Evolutionary conservation across 2,797 vertebrate genomes (phyloP).

Genomic region (Argyrosomus regius): DNA sequence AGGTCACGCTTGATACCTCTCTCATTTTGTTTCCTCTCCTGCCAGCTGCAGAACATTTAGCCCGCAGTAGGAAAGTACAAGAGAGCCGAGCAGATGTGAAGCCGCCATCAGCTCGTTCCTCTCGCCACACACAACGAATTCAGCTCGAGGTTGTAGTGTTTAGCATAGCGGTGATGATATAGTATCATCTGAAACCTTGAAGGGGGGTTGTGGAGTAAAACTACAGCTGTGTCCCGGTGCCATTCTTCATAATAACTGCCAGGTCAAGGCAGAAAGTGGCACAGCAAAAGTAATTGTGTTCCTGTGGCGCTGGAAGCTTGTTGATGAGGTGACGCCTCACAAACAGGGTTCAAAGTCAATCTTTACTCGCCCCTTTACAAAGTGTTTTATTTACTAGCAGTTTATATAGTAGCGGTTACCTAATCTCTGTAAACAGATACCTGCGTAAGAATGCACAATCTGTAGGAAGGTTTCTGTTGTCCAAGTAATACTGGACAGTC

Average conservation of each 20-base stretch:
- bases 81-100: slow-evolving; percentile 25
- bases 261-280: not conserved
- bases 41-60: slow-evolving; percentile 49
- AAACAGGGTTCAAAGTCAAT: too few relatives aligned
- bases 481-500: too few relatives aligned
- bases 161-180: not conserved
- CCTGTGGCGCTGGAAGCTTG: not conserved
- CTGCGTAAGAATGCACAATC: too few relatives aligned
- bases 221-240: not conserved
- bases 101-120: not conserved
- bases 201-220: not conserved
- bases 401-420: too few relatives aligned
- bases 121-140: not conserved
- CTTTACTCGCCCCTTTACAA: too few relatives aligned
- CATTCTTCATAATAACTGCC: not conserved
- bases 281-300: not conserved
- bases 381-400: too few relatives aligned
- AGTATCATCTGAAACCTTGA: not conserved
- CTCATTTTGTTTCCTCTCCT: slow-evolving; percentile 38
- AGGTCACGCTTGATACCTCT: slow-evolving; percentile 26
- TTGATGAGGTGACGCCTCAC: not conserved
- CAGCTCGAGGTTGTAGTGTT: not conserved
- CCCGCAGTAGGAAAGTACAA: slow-evolving; percentile 7
- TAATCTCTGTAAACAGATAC: too few relatives aligned
- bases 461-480: too few relatives aligned